Base-by-base conservation (phyloP, 1,140 invertebrate species). In the Drosophila tani region DNA sequence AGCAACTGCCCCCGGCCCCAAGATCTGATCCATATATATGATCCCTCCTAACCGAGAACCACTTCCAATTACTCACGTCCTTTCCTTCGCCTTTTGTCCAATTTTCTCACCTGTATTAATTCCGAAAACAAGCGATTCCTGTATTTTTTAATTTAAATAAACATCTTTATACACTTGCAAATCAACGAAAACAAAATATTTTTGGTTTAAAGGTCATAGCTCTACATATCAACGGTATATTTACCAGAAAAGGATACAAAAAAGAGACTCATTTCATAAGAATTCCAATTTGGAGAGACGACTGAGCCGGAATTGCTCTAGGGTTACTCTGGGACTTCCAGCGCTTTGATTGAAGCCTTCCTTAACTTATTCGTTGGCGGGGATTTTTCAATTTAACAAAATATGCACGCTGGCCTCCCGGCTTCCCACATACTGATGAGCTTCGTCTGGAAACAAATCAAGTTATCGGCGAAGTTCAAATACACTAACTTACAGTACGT, bases 361-460 rank as follows among this genome's bases (percentile, higher is more conserved):
- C 66, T 65, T 24, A 66, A 29, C 38, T 32, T 17, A 5, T 41
- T 49, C 19, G 15, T 19, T 2, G 19, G 17, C 27, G 51, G 68
- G 68, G 64, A 49, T 32, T 71, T 71, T 71, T 55, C 17, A 15
- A 56, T 40, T 15, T 38, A 47, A 46, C 27, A 17, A 35, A 17
- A 35, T 45, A 46, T 65, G 40, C 40, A 8, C 17, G 6, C n/a
- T 19, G 24, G 57, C 41, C 27, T 15, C 21, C 43, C 41, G 38
- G 32, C 27, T 56, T 71, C 51, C 43, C 66, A 69, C 65, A 71
- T 57, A 49, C 50, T 56, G 65, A 67, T 67, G 32, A 67, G 43
- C 6, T 32, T 15, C 15, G 43, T 27, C 15, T 27, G 2, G 14
- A 19, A 29, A 12, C 17, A 8, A 56, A n/a, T 5, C 58, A n/a